Percentiles rank a stretch among this genome's conserved stretches.
phyloP scores from a whole-genome alignment of 2,888 invertebrate species.

The Agrochola lota region DNA sequence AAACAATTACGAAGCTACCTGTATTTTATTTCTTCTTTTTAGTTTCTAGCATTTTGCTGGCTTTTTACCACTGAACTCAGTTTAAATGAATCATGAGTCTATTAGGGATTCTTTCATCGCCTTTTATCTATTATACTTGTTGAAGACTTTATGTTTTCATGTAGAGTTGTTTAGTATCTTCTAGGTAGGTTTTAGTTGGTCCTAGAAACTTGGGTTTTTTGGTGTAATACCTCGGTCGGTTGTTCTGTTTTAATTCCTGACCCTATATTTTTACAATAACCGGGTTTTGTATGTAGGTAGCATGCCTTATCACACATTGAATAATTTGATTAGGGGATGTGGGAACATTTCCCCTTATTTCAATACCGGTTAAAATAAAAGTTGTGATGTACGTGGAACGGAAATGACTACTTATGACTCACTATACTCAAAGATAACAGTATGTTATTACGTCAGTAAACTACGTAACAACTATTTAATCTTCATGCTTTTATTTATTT shows the following conservation, averaged over 20 bases:
- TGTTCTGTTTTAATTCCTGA: neutral
- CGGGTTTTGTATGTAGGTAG: neutral
- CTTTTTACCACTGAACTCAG: neutral
- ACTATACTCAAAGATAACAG: constrained; percentile 10
- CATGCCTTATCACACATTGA: neutral
- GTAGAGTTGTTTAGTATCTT: neutral
- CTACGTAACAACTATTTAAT: constrained; percentile 11
- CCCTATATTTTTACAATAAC: neutral
- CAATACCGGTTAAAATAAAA: constrained; percentile 25
- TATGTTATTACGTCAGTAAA: constrained; percentile 7
- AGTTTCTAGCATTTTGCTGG: constrained; percentile 7
- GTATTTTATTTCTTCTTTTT: constrained; percentile 27
- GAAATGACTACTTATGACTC: constrained; percentile 24
- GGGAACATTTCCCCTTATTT: constrained; percentile 29
- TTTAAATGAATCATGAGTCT: constrained; percentile 10
- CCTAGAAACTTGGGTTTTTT: too few species aligned
- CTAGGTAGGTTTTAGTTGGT: too few species aligned
- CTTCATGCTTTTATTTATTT: constrained; percentile 9
- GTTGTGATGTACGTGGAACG: constrained; percentile 13
- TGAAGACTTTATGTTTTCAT: too few species aligned
- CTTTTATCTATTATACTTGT: neutral
- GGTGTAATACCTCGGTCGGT: neutral
- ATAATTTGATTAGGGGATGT: constrained; percentile 1
- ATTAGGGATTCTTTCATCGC: neutral
- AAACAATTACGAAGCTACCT: constrained; percentile 46